Base-by-base conservation (phyloP, 2,797 vertebrate species). In the Sternarchorhynchus goeldii region DNA sequence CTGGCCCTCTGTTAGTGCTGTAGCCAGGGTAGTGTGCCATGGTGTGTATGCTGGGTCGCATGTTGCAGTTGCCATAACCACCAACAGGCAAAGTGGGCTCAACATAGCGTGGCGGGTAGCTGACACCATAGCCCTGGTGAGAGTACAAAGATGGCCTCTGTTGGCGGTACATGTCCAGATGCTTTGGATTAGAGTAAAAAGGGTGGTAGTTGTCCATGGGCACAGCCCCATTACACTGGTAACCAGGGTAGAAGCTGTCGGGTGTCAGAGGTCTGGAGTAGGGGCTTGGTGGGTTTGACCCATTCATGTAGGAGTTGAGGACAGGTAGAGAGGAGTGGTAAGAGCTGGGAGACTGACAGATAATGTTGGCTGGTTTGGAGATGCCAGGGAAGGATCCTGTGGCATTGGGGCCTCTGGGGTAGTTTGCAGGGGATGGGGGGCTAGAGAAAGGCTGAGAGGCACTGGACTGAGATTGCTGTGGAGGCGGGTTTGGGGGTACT, bases 211-310 rank as follows among this genome's bases (percentile, higher is more conserved):
- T 96, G 78, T 98, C 95, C 85, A 94, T 81, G 1, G 95, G 83
- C 86, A 94, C 84, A 82, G 91, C 94, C 82, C 96, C 96, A 68
- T 98, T 98, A 91, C 94, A 96, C 73, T 94, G 96, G 84, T 96
- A 98, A 55, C 94, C 89, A 65, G 93, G 87, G 74, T 95, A 97
- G 75, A 95, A 93, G 79, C 86, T 90, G 83, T 86, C 92, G 81
- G 93, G 91, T 86, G 87, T 91, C 82, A 94, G 78, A 55, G 93
- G 87, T 79, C 92, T 90, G 20, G 93, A 86, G 86, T 94, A 95
- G 84, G 91, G 85, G 79, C 89, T 92, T 80, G 92, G 83, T 76
- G 92, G 89, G 87, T 92, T 94, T 84, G 96, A 93, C 87, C 95
- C 94, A 87, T 94, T 96, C 70, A 96, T 92, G 88, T 95, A 98